phyloP scores from a whole-genome alignment of 2,888 invertebrate genomes.

The Meghimatium bilineatum region DNA sequence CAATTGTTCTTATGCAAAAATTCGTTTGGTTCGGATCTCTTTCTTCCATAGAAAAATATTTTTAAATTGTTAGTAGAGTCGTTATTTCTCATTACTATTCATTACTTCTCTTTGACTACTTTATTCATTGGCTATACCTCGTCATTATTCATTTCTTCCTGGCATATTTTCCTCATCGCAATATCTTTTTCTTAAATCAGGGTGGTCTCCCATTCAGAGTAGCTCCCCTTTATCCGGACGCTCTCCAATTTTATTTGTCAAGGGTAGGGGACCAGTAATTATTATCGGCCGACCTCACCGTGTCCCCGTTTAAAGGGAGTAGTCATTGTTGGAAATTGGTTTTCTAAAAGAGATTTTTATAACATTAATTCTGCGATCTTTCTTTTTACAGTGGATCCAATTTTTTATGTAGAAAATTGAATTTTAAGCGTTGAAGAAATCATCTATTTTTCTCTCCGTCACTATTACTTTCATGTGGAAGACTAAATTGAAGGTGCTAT shows the following conservation, averaged over 20 bases:
- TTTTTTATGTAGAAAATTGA: neutral
- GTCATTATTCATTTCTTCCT: neutral
- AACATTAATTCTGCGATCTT: constrained; percentile 2
- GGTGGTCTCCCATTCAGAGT: constrained; percentile 21
- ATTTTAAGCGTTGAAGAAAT: constrained; percentile 12
- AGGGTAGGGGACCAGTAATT: constrained; percentile 18
- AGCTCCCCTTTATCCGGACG: neutral
- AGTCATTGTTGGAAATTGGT: constrained; percentile 23
- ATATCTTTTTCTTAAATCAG: neutral
- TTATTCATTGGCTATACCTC: neutral
- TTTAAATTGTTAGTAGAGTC: too few relatives aligned
- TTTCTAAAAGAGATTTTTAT: constrained; percentile 16
- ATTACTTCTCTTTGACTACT: neutral
- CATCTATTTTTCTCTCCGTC: neutral
- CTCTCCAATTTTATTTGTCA: constrained; percentile 18
- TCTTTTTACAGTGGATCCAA: neutral
- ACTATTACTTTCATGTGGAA: neutral
- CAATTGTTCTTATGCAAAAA: too few relatives aligned
- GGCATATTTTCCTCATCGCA: neutral
- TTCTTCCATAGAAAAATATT: too few relatives aligned
- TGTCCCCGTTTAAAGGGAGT: constrained; percentile 10
- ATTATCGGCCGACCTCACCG: constrained; percentile 4
- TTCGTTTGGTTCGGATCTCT: too few relatives aligned
- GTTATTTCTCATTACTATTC: neutral
- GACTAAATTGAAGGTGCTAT: neutral